A percentile compares a stretch with the other conserved stretches of the same genome.
Evolutionary conservation across 2,888 invertebrate species (phyloP).

Genomic region (Leptopilina syphax): DNA sequence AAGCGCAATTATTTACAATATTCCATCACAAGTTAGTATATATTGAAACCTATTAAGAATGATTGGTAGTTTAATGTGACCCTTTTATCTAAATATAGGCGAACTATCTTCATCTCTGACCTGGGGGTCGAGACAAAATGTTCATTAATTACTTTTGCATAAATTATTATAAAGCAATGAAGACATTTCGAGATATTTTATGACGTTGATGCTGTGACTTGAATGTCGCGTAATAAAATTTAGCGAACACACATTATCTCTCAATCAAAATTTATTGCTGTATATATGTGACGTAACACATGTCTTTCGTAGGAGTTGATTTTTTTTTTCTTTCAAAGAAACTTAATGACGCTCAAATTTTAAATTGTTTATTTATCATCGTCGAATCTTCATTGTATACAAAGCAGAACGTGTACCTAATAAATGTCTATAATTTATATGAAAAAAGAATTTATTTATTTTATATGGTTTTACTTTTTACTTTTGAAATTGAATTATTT

Average conservation of each 20-base stretch:
- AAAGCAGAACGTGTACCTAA: no score
- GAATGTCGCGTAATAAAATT: conserved; percentile 7
- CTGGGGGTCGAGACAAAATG: conserved; percentile 20
- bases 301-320: no score
- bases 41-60: conserved; percentile 31
- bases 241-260: not conserved
- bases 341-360: no score
- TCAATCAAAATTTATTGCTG: conserved; percentile 6
- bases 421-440: no score
- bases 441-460: no score
- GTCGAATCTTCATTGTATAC: no score
- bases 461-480: no score
- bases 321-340: no score
- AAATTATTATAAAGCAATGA: conserved; percentile 17
- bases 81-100: conserved; percentile 27
- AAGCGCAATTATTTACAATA: not conserved
- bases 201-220: conserved; percentile 21
- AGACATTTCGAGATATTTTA: conserved; percentile 32
- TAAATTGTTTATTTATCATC: no score
- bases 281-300: no score
- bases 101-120: conserved; percentile 27
- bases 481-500: no score
- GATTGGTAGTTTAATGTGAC: conserved; percentile 18
- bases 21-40: not conserved
- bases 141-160: conserved; percentile 28